Evolutionary conservation across 2,113 vertebrate species (phyloP).

Genomic region (Oplegnathus fasciatus): DNA sequence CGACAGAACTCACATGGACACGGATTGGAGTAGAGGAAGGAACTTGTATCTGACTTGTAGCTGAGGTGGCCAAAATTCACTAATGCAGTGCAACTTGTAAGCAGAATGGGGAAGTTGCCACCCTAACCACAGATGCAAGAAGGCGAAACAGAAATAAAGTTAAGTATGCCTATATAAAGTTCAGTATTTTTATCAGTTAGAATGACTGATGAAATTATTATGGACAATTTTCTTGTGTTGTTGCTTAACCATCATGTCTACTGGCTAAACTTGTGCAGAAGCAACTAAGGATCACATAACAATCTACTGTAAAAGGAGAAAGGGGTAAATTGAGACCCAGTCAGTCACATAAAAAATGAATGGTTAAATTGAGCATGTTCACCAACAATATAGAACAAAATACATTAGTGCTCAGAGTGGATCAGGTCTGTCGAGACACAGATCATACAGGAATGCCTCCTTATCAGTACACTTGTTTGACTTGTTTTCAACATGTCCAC

Average conservation of each 20-base stretch:
- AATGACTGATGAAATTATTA: neutral
- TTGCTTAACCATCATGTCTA: neutral
- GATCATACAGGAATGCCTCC: neutral
- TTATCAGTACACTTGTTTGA: no score
- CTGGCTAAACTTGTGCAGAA: no score
- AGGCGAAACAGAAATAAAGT: constrained; percentile 6
- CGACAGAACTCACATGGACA: neutral
- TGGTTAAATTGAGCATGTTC: neutral
- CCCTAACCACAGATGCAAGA: neutral
- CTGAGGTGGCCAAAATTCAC: constrained; percentile 41
- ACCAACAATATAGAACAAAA: neutral
- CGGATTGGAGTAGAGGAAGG: neutral
- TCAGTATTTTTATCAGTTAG: neutral
- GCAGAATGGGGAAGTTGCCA: constrained; percentile 37
- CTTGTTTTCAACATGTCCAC: neutral
- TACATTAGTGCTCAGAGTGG: neutral
- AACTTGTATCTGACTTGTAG: constrained; percentile 12
- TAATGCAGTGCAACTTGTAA: neutral
- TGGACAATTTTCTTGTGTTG: neutral
- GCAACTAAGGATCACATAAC: neutral
- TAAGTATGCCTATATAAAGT: neutral
- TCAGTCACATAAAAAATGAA: no score
- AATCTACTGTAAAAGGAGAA: neutral
- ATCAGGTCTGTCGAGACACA: no score
- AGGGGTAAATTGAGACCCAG: no score